Evolutionary conservation across 2,113 vertebrate genomes (phyloP).

Genomic region (Haemorhous mexicanus): DNA sequence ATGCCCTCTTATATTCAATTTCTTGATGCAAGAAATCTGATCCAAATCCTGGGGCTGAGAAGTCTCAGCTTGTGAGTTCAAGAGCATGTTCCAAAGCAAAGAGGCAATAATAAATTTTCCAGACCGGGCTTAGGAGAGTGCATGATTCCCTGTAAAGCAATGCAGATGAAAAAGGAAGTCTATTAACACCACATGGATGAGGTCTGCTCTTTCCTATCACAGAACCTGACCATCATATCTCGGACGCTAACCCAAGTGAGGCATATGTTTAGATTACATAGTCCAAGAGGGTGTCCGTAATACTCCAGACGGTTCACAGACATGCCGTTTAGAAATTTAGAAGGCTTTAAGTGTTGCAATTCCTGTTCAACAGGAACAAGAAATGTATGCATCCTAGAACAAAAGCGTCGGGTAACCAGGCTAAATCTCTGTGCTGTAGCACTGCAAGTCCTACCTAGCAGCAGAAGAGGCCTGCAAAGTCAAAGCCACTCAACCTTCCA

Average conservation of each 20-base stretch:
- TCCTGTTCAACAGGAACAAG: conserved; percentile 31
- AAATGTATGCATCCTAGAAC: background rate
- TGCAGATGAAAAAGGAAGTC: accelerated
- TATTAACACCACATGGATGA: background rate
- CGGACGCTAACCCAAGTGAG: background rate
- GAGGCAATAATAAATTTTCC: background rate
- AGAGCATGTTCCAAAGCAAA: background rate
- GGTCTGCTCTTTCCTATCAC: background rate
- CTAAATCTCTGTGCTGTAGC: background rate
- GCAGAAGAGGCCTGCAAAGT: background rate
- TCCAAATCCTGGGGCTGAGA: background rate
- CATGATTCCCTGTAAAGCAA: background rate
- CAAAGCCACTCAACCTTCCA: conserved; percentile 3
- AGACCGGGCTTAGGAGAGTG: background rate
- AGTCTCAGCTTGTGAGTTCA: background rate
- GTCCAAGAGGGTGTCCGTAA: background rate
- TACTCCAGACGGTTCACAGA: background rate
- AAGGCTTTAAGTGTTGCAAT: background rate
- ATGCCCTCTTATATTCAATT: background rate
- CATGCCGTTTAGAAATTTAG: background rate
- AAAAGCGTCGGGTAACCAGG: background rate
- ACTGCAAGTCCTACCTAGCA: background rate
- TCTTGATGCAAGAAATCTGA: background rate
- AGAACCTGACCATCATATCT: background rate
- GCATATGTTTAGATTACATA: background rate